Evolutionary conservation across 2,888 invertebrate genomes (phyloP), one percentile per base, ranked within the genome.

Genomic region (Drosophila fungiperda): DNA sequence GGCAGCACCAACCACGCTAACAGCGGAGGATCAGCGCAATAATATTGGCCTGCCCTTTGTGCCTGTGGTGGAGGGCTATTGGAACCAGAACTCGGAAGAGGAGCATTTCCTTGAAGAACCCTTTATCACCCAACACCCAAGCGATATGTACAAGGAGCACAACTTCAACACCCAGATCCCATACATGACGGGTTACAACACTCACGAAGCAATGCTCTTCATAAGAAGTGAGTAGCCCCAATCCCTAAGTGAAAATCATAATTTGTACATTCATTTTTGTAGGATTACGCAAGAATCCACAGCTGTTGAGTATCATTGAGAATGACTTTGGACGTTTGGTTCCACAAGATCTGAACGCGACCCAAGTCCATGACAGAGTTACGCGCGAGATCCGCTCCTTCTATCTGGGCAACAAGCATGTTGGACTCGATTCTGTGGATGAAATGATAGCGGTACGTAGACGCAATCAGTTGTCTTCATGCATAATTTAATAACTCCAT

Each of bases 151-250:
- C 48, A 72, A 94, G 36, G 77, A 83, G 73, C 91, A 92, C 55
- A 89, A 90, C 0, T 94, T 94, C 23, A 93, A 94, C n/a, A 93
- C 94, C 29, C 94, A 94, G 62, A 94, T 95, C 17, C 95, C 96
- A 0, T 94, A 95, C 81, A 94, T 96, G 75, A 94, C 95, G 0
- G 96, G 96, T 0, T 94, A 95, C 82, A 95, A 95, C 69, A 95
- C 95, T 1, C 94, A 95, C 76, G 96, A 96, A 81, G 95, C 95
- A n/a, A 94, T 95, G 87, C 93, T 95, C 38, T 93, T 95, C n/a
- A 94, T 95, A 61, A 92, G 94, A 93, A 93, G 95, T 95, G 73
- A 69, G 90, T 85, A 7, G 3, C 0, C 11, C 29, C 20, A 15
- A 23, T 35, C 9, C 17, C 1, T 1, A 15, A 11, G 36, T 36